Conservation (phyloP, 2,113 vertebrate species). For the Cheirogaleus medius region DNA sequence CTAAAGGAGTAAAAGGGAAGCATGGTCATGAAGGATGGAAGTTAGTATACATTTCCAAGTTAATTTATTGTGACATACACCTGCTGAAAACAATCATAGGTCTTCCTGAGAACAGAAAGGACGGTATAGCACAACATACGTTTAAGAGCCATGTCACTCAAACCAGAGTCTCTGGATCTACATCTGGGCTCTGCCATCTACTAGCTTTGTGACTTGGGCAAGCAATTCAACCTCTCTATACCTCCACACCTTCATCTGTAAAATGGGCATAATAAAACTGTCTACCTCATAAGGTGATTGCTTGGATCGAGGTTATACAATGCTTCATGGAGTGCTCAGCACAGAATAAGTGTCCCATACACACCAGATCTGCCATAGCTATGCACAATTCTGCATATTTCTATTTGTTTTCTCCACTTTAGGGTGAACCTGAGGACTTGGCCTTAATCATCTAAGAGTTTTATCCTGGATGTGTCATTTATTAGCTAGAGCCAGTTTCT, state of each 20-base stretch:
- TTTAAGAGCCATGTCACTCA: neutral
- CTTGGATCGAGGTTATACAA: neutral
- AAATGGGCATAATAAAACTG: neutral
- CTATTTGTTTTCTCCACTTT: neutral
- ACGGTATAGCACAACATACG: too few relatives aligned
- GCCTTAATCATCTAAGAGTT: neutral
- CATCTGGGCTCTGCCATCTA: neutral
- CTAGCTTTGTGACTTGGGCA: neutral
- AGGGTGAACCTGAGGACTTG: neutral
- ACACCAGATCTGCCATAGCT: accelerated
- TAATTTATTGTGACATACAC: neutral
- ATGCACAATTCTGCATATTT: accelerated
- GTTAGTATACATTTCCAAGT: neutral
- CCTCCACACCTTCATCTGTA: neutral
- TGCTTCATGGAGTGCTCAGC: accelerated
- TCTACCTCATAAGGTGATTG: neutral
- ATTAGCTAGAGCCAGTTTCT: neutral
- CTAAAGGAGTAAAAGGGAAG: neutral
- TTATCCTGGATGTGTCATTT: neutral
- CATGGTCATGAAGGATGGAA: neutral
- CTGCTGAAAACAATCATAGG: neutral
- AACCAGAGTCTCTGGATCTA: neutral
- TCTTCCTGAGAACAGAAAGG: neutral
- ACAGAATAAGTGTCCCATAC: accelerated
- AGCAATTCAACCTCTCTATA: neutral